These are phyloP conservation scores for Eupithecia abbreviata DNA, from an alignment of 2,888 invertebrate genomes.

Conservation along the genomic window DNA sequence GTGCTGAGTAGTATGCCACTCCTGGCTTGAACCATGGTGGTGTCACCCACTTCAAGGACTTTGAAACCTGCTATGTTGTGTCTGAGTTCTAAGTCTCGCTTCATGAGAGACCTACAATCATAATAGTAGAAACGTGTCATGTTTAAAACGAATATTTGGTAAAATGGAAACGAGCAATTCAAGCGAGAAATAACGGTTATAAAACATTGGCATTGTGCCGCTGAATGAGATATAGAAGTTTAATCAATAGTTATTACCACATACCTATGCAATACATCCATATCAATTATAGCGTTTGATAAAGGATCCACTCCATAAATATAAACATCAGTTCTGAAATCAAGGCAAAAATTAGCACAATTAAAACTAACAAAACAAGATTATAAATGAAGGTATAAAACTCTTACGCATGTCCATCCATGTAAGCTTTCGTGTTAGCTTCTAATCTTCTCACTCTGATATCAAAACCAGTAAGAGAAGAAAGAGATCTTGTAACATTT, in stretches of 20 bases:
- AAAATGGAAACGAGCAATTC: background rate
- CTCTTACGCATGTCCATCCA: conserved; percentile 88
- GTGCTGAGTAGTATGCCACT: conserved; percentile 82
- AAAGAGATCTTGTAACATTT: conserved; percentile 87
- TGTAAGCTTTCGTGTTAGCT: conserved; percentile 87
- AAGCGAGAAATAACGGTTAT: no score
- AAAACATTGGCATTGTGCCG: background rate
- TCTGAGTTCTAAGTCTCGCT: conserved; percentile 84
- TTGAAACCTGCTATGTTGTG: conserved; percentile 86
- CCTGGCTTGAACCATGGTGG: conserved; percentile 69
- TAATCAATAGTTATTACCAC: conserved; percentile 43
- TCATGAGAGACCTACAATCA: conserved; percentile 84
- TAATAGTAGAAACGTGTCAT: background rate
- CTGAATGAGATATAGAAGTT: background rate
- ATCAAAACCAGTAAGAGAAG: conserved; percentile 90
- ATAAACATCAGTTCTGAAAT: conserved; percentile 91
- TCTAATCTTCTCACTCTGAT: conserved; percentile 91
- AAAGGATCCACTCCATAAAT: conserved; percentile 93
- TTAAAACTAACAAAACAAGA: background rate
- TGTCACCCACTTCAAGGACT: conserved; percentile 86
- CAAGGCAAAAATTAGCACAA: background rate
- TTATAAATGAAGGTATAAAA: background rate
- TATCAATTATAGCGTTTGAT: conserved; percentile 91
- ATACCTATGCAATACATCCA: conserved; percentile 91
- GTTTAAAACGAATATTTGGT: background rate